Evolutionary conservation across 2,113 vertebrate species (phyloP).

Genomic region (Ceratotherium simum): DNA sequence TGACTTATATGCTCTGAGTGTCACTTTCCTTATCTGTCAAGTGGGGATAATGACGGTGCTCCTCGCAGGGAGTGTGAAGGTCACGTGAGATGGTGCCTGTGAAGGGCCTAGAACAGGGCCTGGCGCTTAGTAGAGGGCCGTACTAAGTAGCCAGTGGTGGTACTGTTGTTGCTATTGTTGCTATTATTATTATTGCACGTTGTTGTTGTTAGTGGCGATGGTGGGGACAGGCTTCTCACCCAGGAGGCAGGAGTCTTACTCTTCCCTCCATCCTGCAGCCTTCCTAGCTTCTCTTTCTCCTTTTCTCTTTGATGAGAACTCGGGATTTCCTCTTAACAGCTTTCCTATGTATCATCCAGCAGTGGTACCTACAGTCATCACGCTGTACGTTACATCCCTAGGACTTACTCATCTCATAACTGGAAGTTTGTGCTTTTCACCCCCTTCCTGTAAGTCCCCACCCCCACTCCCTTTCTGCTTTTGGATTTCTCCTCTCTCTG

Average conservation of each 20-base stretch:
- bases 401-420: too few species aligned
- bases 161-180: rapidly evolving
- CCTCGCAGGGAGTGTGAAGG: rapidly evolving
- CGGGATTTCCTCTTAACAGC: too few species aligned
- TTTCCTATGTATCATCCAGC: too few species aligned
- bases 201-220: rapidly evolving
- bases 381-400: too few species aligned
- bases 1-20: background rate
- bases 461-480: background rate
- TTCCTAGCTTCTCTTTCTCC: background rate
- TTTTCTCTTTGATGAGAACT: too few species aligned
- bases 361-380: too few species aligned
- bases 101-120: background rate
- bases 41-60: background rate
- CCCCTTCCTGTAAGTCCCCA: too few species aligned
- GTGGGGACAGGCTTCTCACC: background rate
- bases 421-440: too few species aligned
- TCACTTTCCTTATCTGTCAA: background rate
- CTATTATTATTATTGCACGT: rapidly evolving
- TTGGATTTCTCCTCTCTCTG: background rate
- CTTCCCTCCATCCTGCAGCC: background rate
- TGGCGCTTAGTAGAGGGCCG: rapidly evolving
- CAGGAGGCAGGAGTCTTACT: background rate
- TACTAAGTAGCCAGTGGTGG: rapidly evolving
- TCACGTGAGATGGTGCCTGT: rapidly evolving